Evolutionary conservation across 2,888 invertebrate species (phyloP), one percentile per base, ranked within the genome.

Genomic region (Rugalucina vietnamica): DNA sequence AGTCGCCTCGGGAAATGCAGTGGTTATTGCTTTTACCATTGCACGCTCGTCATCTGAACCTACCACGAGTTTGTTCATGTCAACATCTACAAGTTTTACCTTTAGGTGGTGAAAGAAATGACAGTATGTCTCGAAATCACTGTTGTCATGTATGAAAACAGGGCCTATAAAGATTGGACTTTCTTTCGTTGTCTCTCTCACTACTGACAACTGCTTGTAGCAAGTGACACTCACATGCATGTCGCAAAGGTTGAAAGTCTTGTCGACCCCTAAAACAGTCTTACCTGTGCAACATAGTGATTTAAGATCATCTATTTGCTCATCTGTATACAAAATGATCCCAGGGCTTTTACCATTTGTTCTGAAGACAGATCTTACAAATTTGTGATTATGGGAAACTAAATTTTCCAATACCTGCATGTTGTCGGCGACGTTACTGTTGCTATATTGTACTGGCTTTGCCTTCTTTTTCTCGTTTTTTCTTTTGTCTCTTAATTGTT

Each of bases 61-160:
- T 14, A 54, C n/a, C n/a, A 43, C 43, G 18, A 43, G 43, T 43
- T 43, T 43, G 8, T 43, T 43, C 27, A 65, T 57, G 57, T 74
- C 71, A 24, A 70, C 43, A 14, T 50, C 79, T 10, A 24, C 2
- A 3, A 85, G 65, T 78, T 85, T 82, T 43, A 76, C 74, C 71
- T 77, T 82, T 4, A 82, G 36, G 21, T 85, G 82, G 29, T 60
- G 4, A 65, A 82, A 85, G 36, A 85, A 79, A 1, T 50, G 60
- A 24, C 77, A 60, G 69, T 78, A 81, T 14, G 70, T 57, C n/a
- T 82, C 79, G 69, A 69, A 81, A 34, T 81, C 73, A 29, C 79
- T 76, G 49, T 76, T 81, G 76, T 85, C 81, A 39, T 74, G 81
- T 2, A 81, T 24, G n/a, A 36, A 43, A 43, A 43, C 18, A 18